Conservation (phyloP, 2,113 vertebrate species). For the Clarias batrachus region DNA sequence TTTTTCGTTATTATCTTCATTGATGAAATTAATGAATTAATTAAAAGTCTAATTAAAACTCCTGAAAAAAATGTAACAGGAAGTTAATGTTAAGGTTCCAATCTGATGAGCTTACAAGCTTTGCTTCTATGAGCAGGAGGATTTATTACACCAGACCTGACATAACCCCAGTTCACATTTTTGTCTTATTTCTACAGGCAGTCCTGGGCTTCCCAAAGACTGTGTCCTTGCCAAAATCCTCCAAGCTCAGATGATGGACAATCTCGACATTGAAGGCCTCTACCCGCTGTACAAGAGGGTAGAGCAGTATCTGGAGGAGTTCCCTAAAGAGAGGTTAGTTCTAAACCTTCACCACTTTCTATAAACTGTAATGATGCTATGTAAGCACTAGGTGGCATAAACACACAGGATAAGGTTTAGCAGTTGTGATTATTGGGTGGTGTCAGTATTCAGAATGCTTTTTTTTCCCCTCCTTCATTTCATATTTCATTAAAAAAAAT, state of each 20-base stretch:
- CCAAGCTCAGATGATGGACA: slow-evolving; percentile 94
- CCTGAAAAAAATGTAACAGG: background rate
- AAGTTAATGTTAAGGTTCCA: background rate
- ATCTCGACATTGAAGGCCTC: slow-evolving; percentile 92
- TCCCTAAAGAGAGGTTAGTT: slow-evolving; percentile 88
- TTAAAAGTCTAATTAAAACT: background rate
- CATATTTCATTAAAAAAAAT: background rate
- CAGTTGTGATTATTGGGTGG: background rate
- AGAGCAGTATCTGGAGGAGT: slow-evolving; percentile 88
- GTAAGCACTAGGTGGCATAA: slow-evolving; percentile 64
- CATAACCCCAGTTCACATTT: background rate
- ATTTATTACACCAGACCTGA: background rate
- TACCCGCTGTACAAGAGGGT: slow-evolving; percentile 87
- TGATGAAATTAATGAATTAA: background rate
- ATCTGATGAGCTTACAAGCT: background rate
- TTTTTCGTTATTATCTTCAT: no score
- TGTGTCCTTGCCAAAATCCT: slow-evolving; percentile 89
- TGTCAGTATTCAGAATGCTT: background rate
- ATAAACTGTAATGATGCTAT: slow-evolving; percentile 2
- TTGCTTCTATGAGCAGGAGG: background rate
- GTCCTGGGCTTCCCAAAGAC: slow-evolving; percentile 82
- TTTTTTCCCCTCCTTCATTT: background rate
- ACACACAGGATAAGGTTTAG: slow-evolving; percentile 29
- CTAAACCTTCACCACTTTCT: background rate
- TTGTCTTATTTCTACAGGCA: slow-evolving; percentile 56